A percentile compares a stretch with the other conserved stretches of the same genome.
Conservation (phyloP, 2,797 vertebrate genomes). For the Channallabes apus region DNA sequence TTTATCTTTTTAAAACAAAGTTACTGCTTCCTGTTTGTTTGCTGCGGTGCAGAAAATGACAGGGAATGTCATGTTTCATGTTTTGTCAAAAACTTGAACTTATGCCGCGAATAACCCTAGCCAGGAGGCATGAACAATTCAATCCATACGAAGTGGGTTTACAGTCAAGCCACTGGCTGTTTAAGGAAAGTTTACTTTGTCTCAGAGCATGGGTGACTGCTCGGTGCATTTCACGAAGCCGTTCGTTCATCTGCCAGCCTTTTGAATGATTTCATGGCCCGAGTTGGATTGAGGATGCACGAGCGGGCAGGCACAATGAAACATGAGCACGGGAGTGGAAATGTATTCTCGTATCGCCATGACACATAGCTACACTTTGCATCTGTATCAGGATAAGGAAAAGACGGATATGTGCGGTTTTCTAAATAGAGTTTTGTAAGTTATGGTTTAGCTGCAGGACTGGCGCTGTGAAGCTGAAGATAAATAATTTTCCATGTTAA, state of each 20-base stretch:
- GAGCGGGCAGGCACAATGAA: constrained; percentile 12
- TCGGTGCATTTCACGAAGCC: constrained; percentile 15
- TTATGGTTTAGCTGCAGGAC: not conserved
- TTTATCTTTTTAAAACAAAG: not conserved
- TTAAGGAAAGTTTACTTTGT: constrained; percentile 22
- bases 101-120: not conserved
- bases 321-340: not conserved
- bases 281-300: constrained; percentile 16
- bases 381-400: constrained; percentile 6
- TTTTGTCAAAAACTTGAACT: too few relatives aligned
- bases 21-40: not conserved
- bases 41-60: not conserved
- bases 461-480: not conserved
- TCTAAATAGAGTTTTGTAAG: not conserved
- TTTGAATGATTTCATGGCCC: constrained; percentile 14
- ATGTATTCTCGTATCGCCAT: constrained; percentile 15
- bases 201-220: not conserved
- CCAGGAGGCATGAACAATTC: not conserved
- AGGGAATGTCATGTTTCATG: too few relatives aligned
- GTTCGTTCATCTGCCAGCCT: constrained; percentile 1
- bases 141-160: not conserved
- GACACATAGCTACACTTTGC: constrained; percentile 13
- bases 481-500: not conserved
- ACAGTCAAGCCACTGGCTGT: not conserved
- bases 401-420: not conserved